A percentile compares a stretch with the other conserved stretches of the same genome.
These are phyloP conservation scores for Papilio polytes DNA, from an alignment of 1,140 invertebrate species.

Conservation along the genomic window DNA sequence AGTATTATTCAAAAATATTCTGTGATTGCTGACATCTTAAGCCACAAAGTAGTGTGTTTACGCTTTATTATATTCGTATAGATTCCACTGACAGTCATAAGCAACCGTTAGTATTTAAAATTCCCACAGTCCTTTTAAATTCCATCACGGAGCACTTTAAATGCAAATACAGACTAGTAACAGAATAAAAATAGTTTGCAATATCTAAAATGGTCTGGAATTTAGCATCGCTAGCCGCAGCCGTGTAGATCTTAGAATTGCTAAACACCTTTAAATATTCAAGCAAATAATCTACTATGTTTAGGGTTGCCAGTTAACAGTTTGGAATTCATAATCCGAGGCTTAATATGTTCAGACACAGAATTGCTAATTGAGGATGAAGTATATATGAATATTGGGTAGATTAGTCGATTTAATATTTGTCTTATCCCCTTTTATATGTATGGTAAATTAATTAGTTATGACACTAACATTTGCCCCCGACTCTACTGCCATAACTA, in stretches of 20 bases:
- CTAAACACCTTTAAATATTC: slow-evolving; percentile 36
- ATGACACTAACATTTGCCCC: neutral
- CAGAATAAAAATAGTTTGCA: slow-evolving; percentile 3
- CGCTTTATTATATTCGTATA: neutral
- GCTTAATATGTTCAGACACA: neutral
- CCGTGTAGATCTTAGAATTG: slow-evolving; percentile 34
- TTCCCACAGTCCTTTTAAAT: neutral
- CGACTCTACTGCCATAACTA: too few relatives aligned
- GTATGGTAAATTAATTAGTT: neutral
- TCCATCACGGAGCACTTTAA: neutral
- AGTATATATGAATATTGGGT: slow-evolving; percentile 10
- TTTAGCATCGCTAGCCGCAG: neutral
- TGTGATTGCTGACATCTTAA: too few relatives aligned
- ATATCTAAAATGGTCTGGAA: slow-evolving; percentile 11
- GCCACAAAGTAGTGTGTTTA: too few relatives aligned
- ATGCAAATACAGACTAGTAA: slow-evolving; percentile 20
- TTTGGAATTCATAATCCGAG: slow-evolving; percentile 8
- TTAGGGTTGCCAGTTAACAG: slow-evolving; percentile 24
- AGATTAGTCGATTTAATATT: neutral
- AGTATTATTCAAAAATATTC: too few relatives aligned
- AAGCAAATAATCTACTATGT: slow-evolving; percentile 22
- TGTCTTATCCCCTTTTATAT: neutral
- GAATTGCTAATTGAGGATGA: slow-evolving; percentile 6
- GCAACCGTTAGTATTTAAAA: neutral
- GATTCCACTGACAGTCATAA: too few relatives aligned